These are phyloP conservation scores for Camponotus vicinus DNA, from an alignment of 1,140 invertebrate species.

Conservation along the genomic window DNA sequence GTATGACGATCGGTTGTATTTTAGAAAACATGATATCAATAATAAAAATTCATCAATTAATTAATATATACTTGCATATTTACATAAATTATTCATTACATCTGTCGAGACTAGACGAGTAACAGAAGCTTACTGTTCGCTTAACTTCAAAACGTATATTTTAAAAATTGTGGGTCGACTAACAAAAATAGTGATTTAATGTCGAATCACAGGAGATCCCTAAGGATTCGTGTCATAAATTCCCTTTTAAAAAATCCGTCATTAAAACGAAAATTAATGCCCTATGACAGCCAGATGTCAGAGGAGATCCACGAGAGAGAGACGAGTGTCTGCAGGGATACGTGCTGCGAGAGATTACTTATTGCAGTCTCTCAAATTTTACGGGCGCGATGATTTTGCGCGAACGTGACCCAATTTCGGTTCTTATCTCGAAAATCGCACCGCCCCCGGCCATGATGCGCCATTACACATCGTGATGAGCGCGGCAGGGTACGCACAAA, in stretches of 20 bases:
- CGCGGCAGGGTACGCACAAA: neutral
- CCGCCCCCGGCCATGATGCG: neutral
- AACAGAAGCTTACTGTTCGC: neutral
- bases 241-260: neutral
- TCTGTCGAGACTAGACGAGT: neutral
- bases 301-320: too few relatives aligned
- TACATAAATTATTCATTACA: neutral
- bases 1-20: neutral
- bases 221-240: neutral
- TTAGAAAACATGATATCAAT: neutral
- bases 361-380: too few relatives aligned
- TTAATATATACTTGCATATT: neutral
- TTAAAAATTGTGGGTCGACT: too few relatives aligned
- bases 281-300: too few relatives aligned
- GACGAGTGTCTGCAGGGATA: neutral
- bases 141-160: neutral
- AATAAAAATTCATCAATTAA: neutral
- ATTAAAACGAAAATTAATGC: neutral
- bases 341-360: neutral
- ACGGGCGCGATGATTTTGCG: neutral
- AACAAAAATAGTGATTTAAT: neutral
- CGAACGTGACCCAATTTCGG: neutral
- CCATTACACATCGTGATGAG: constrained; percentile 9
- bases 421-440: neutral
- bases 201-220: neutral